These are phyloP conservation scores for Orientallactaga bullata DNA, from an alignment of 2,113 vertebrate species.

Conservation along the genomic window DNA sequence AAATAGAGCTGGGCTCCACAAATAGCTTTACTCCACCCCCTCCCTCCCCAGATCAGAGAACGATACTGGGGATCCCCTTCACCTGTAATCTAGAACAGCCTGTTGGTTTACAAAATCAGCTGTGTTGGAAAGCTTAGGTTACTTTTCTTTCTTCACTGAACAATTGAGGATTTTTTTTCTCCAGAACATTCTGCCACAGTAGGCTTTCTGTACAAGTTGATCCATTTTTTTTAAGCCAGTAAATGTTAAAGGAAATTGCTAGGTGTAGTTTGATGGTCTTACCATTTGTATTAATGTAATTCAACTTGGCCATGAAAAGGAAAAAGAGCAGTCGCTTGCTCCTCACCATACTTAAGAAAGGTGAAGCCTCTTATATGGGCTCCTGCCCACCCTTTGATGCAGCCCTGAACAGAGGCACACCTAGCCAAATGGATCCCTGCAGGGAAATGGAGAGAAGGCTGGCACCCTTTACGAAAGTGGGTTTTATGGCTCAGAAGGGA, in stretches of 20 bases:
- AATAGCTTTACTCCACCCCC: neutral
- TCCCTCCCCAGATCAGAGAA: neutral
- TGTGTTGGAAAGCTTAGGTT: neutral
- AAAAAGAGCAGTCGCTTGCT: neutral
- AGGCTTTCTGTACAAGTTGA: conserved; percentile 13
- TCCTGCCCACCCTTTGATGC: neutral
- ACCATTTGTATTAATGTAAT: conserved; percentile 3
- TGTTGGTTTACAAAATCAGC: neutral
- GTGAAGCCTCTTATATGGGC: neutral
- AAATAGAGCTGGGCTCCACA: neutral
- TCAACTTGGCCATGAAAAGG: neutral
- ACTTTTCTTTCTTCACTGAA: neutral
- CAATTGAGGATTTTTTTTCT: neutral
- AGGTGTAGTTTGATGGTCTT: neutral
- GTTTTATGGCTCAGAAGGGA: conserved; percentile 17
- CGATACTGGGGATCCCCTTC: neutral
- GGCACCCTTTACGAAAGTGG: neutral
- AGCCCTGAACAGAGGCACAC: neutral
- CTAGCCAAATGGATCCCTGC: neutral
- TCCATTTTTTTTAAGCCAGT: neutral
- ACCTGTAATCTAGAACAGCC: neutral
- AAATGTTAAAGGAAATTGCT: neutral
- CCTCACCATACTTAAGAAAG: neutral
- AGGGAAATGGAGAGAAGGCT: too few relatives aligned
- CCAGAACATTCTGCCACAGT: neutral